phyloP scores from a whole-genome alignment of 2,888 invertebrate genomes.

The Melikaiella ostensackeni region DNA sequence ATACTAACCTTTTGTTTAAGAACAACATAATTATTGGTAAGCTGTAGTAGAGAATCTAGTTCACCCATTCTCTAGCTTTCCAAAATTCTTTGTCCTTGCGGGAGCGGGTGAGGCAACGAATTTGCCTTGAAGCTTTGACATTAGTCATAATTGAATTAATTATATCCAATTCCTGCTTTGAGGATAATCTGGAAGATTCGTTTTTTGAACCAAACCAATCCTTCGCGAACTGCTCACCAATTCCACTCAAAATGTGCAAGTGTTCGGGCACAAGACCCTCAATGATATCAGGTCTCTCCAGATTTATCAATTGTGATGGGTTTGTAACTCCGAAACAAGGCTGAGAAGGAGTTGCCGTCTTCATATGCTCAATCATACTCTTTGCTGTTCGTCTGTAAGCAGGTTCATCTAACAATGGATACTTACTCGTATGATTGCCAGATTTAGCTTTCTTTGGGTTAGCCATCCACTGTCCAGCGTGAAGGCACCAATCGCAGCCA shows the following conservation, averaged over 20 bases:
- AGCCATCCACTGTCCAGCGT: not conserved
- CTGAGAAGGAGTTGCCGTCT: conserved; percentile 30
- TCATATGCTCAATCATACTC: conserved; percentile 21
- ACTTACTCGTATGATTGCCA: too few species aligned
- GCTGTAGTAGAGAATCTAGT: not conserved
- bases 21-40: not conserved
- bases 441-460: too few species aligned
- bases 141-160: not conserved
- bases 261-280: conserved; percentile 49
- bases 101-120: not conserved
- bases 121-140: not conserved
- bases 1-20: not conserved
- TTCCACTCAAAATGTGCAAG: conserved; percentile 49
- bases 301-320: conserved; percentile 35
- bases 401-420: too few species aligned
- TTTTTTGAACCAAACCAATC: conserved; percentile 29
- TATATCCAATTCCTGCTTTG: not conserved
- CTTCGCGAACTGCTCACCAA: conserved; percentile 37
- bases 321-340: too few species aligned
- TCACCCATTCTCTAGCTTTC: conserved; percentile 1
- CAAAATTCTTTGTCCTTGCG: not conserved
- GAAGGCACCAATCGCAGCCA: conserved; percentile 46
- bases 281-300: conserved; percentile 50
- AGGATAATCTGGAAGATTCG: too few species aligned
- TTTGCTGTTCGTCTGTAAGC: too few species aligned